Percentiles rank a stretch among this genome's conserved stretches.
phyloP scores from a whole-genome alignment of 2,797 vertebrate species.

The Danio choprae region DNA sequence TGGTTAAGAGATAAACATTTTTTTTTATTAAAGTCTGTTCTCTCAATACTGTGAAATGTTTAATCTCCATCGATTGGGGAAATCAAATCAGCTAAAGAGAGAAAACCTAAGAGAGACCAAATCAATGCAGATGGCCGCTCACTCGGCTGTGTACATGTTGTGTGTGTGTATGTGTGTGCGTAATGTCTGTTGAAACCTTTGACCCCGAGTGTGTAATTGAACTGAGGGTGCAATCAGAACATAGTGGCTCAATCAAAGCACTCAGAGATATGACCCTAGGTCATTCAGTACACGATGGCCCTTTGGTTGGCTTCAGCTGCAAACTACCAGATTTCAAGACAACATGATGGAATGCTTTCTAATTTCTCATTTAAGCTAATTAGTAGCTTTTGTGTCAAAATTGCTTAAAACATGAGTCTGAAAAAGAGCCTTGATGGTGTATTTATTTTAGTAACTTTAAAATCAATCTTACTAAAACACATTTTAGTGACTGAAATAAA shows the following conservation, averaged over 20 bases:
- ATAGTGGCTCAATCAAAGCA: constrained; percentile 58
- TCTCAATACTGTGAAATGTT: neutral
- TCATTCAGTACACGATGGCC: constrained; percentile 24
- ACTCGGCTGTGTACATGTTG: neutral
- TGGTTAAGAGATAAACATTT: neutral
- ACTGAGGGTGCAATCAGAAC: constrained; percentile 66
- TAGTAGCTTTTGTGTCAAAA: constrained; percentile 34
- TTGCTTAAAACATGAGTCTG: neutral
- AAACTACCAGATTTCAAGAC: constrained; percentile 12
- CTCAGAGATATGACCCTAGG: constrained; percentile 50
- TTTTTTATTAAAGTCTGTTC: neutral
- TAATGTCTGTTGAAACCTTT: constrained; percentile 55
- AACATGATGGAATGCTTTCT: constrained; percentile 13
- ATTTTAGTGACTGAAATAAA: no score
- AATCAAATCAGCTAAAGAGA: constrained; percentile 1
- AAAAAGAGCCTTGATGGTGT: neutral
- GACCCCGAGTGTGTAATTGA: constrained; percentile 66
- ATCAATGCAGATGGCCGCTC: neutral
- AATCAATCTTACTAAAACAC: no score
- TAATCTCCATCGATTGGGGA: neutral
- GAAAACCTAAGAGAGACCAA: neutral
- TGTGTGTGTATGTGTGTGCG: constrained; percentile 1
- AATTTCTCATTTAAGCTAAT: constrained; percentile 42
- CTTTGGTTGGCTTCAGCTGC: constrained; percentile 8
- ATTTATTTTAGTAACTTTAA: no score